These are phyloP conservation scores for Erpetoichthys calabaricus DNA, from an alignment of 2,797 vertebrate genomes.

Conservation along the genomic window DNA sequence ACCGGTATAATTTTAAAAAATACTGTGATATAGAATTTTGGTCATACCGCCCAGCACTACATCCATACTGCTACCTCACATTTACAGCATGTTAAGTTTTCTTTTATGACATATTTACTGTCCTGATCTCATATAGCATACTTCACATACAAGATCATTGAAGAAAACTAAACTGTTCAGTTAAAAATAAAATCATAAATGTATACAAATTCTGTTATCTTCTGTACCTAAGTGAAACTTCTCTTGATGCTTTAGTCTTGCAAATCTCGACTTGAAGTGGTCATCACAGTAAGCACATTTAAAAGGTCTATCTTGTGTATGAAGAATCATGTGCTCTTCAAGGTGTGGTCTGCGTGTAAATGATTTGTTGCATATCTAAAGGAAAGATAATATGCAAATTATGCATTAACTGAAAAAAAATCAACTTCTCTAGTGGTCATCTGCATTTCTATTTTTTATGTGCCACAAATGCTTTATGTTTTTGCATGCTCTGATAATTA, in stretches of 20 bases:
- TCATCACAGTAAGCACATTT: slow-evolving; percentile 95
- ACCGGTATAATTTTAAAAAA: no score
- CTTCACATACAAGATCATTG: no score
- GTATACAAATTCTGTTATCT: slow-evolving; percentile 8
- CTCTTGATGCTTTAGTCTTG: slow-evolving; percentile 89
- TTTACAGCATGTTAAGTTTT: no score
- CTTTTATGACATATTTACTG: no score
- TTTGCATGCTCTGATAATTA: no score
- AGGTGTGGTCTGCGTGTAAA: slow-evolving; percentile 87
- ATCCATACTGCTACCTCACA: no score
- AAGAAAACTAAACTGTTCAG: no score
- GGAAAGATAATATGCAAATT: not conserved
- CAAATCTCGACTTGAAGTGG: slow-evolving; percentile 88
- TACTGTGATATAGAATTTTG: no score
- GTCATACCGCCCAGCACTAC: no score
- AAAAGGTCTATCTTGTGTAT: slow-evolving; percentile 90
- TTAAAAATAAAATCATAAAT: no score
- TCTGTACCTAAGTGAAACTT: slow-evolving; percentile 84
- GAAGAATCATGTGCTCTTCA: slow-evolving; percentile 95
- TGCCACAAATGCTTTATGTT: no score
- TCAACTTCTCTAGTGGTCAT: not conserved
- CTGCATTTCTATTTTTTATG: not conserved
- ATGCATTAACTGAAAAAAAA: not conserved
- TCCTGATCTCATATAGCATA: no score
- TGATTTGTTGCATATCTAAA: slow-evolving; percentile 85